Evolutionary conservation across 2,113 vertebrate genomes (phyloP), one percentile per base, ranked within the genome.

Genomic region (Calypte anna): DNA sequence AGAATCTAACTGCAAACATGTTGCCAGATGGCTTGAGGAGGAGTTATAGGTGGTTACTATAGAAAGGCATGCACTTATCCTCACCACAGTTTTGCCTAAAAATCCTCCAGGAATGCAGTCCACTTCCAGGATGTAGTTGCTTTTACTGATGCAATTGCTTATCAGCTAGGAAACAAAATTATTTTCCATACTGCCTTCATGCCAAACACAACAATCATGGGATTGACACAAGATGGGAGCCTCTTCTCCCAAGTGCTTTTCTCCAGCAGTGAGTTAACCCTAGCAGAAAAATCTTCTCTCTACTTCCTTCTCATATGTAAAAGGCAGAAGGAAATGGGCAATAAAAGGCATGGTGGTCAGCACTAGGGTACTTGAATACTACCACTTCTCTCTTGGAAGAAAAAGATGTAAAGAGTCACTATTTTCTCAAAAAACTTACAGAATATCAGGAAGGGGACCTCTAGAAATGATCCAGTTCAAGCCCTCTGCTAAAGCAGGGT

Each of bases 241-340:
- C n/a, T 83, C 54, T 92, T 74, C 21, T 64, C 73, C 74, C 50
- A 82, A 67, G 51, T 15, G 30, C 14, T 86, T 83, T 81, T 67
- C 38, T 83, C 46, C 38, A 75, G 17, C 38, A 78, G 55, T 16
- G 16, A 83, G 25, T 14, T 2, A 85, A 33, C 19, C 51, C 81
- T 55, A 61, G 28, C 12, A 55, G 36, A 57, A 78, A 77, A 82
- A 22, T 22, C 23, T 86, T 25, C 40, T 75, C 20, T 76, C 31
- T 91, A 3, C 28, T 87, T 85, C 40, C 3, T 75, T 85, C 43
- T 75, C 25, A 73, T 68, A 61, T 36, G 18, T 28, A 73, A 66
- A 87, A 85, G 36, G 19, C 23, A 88, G 44, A 79, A 75, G 23
- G 4, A 9, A 57, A 53, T 10, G 38, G 14, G 9, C 40, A 75